A percentile compares a stretch with the other conserved stretches of the same genome.
These are phyloP conservation scores for Eristalis arbustorum DNA, from an alignment of 2,888 invertebrate genomes.

Conservation along the genomic window DNA sequence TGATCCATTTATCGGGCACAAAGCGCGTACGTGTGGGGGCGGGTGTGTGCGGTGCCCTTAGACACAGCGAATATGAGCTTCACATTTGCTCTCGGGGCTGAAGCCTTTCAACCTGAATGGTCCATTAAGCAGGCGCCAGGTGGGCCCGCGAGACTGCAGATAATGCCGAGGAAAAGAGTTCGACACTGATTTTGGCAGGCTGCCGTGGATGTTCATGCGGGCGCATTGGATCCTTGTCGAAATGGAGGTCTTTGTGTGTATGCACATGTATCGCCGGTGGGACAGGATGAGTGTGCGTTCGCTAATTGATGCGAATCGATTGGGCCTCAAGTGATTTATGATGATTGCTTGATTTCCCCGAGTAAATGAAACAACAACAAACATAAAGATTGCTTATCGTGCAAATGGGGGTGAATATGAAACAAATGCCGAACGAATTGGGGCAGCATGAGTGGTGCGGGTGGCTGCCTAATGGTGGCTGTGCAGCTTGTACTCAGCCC, in stretches of 20 bases:
- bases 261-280: neutral
- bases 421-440: neutral
- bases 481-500: too few relatives aligned
- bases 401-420: neutral
- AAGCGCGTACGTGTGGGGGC: neutral
- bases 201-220: neutral
- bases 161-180: conserved; percentile 11
- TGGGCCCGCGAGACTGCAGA: conserved; percentile 1
- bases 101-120: conserved; percentile 37
- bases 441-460: neutral
- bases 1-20: conserved; percentile 19
- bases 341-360: conserved; percentile 65
- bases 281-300: neutral
- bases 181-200: neutral
- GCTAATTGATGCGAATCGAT: conserved; percentile 56
- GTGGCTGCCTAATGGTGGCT: neutral
- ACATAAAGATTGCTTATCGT: conserved; percentile 48
- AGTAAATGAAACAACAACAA: conserved; percentile 33
- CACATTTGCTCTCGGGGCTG: conserved; percentile 3
- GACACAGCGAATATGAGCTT: conserved; percentile 36
- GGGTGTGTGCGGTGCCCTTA: conserved; percentile 2
- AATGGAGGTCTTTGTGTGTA: neutral
- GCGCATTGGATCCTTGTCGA: neutral
- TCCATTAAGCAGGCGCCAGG: conserved; percentile 46
- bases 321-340: conserved; percentile 53